These are phyloP conservation scores for Drosophila navojoa DNA, from an alignment of 1,140 invertebrate genomes.

Conservation along the genomic window DNA sequence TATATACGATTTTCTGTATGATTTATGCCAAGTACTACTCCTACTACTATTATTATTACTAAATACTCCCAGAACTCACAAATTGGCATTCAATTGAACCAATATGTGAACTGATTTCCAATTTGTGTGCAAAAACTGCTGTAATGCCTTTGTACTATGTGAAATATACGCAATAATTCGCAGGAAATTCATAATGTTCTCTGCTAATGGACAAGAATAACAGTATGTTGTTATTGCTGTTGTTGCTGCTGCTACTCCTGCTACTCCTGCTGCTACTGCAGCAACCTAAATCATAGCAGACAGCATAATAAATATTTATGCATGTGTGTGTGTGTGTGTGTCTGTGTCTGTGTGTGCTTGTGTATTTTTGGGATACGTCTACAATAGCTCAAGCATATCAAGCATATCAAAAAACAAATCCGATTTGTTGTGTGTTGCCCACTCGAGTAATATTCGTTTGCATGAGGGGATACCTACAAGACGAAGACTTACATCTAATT, in stretches of 20 bases:
- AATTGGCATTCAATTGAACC: too few relatives aligned
- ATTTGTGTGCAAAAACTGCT: too few relatives aligned
- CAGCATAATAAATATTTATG: not conserved
- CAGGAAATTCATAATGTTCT: conserved; percentile 1
- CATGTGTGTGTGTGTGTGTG: too few relatives aligned
- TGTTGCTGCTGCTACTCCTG: not conserved
- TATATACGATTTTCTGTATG: too few relatives aligned
- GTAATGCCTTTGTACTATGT: too few relatives aligned
- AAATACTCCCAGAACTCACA: too few relatives aligned
- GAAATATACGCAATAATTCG: not conserved
- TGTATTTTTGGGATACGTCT: conserved; percentile 10
- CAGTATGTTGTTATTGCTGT: not conserved
- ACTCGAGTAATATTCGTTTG: conserved; percentile 6
- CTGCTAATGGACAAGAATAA: not conserved
- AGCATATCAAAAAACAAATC: conserved; percentile 38
- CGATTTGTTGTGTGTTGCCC: conserved; percentile 13
- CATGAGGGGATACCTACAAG: conserved; percentile 1
- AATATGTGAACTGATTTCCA: too few relatives aligned
- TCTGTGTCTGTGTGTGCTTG: too few relatives aligned
- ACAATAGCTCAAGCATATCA: conserved; percentile 31
- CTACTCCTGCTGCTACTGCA: not conserved
- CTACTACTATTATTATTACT: too few relatives aligned
- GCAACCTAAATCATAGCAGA: conserved; percentile 5
- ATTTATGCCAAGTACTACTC: too few relatives aligned
- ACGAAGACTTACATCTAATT: conserved; percentile 36